These are phyloP conservation scores for Porites lobata DNA, from an alignment of 92 coral and sea anemone genomes.

Conservation along the genomic window DNA sequence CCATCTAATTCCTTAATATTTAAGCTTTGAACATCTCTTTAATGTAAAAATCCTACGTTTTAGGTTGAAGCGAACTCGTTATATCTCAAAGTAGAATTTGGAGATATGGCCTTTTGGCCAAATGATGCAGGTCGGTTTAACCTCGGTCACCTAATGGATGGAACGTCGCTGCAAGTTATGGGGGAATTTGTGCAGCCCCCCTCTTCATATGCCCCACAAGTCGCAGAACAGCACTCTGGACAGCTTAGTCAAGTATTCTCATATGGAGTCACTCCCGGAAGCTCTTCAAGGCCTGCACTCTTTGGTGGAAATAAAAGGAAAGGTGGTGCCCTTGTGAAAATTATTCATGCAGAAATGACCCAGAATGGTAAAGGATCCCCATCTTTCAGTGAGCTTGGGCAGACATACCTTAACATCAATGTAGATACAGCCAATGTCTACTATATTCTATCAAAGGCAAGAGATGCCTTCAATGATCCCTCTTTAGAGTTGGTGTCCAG, in stretches of 20 bases:
- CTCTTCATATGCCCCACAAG: conserved; percentile 40
- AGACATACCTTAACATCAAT: conserved; percentile 58
- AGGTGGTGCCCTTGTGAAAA: conserved; percentile 48
- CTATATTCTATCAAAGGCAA: conserved; percentile 52
- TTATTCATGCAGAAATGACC: conserved; percentile 70
- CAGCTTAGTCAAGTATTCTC: conserved; percentile 46
- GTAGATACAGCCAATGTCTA: conserved; percentile 68
- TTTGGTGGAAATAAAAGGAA: conserved; percentile 60
- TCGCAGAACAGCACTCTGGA: conserved; percentile 27
- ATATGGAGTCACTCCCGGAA: conserved; percentile 18
- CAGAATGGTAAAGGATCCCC: conserved; percentile 64
- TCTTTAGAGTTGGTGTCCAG: conserved; percentile 59
- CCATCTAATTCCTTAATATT: neutral
- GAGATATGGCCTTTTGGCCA: conserved; percentile 65
- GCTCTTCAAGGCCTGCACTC: conserved; percentile 6
- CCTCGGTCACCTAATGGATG: conserved; percentile 47
- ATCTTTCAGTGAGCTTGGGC: conserved; percentile 64
- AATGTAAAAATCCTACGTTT: neutral
- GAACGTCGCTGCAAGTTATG: conserved; percentile 54
- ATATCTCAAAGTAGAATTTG: conserved; percentile 62
- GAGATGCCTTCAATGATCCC: conserved; percentile 66
- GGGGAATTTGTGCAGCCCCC: conserved; percentile 40
- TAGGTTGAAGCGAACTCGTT: conserved; percentile 55
- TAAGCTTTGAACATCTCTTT: neutral
- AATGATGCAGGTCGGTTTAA: conserved; percentile 67